Conservation (phyloP, 2,113 vertebrate species). For the Phalacrocorax aristotelis region DNA sequence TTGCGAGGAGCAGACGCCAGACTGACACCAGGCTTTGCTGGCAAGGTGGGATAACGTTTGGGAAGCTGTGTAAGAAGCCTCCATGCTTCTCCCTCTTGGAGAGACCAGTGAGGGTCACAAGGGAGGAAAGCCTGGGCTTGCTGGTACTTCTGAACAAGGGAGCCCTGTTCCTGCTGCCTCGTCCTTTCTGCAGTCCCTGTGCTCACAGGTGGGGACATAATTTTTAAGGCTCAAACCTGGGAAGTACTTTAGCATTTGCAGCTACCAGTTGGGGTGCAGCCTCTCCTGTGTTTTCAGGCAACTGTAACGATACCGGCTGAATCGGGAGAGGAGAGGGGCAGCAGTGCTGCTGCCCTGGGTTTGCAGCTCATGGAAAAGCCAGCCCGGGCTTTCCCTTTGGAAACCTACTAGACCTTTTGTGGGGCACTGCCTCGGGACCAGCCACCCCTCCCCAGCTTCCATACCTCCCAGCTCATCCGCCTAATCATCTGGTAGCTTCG, state of each 20-base stretch:
- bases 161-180: background rate
- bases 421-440: background rate
- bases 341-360: background rate
- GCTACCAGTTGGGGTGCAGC: background rate
- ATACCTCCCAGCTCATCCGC: background rate
- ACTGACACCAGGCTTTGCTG: rapidly evolving
- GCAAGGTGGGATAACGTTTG: background rate
- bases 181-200: background rate
- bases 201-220: background rate
- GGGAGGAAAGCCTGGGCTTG: background rate
- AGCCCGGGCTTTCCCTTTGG: background rate
- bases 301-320: rapidly evolving
- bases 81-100: background rate
- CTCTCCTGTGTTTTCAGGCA: background rate
- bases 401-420: background rate
- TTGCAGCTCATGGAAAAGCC: background rate
- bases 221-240: background rate
- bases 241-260: background rate
- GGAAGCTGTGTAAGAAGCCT: background rate
- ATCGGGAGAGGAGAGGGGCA: rapidly evolving
- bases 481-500: background rate
- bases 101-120: background rate
- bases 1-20: background rate
- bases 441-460: background rate
- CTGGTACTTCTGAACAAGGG: background rate